Conservation (phyloP, 2,113 vertebrate genomes). For the Cairina moschata region DNA sequence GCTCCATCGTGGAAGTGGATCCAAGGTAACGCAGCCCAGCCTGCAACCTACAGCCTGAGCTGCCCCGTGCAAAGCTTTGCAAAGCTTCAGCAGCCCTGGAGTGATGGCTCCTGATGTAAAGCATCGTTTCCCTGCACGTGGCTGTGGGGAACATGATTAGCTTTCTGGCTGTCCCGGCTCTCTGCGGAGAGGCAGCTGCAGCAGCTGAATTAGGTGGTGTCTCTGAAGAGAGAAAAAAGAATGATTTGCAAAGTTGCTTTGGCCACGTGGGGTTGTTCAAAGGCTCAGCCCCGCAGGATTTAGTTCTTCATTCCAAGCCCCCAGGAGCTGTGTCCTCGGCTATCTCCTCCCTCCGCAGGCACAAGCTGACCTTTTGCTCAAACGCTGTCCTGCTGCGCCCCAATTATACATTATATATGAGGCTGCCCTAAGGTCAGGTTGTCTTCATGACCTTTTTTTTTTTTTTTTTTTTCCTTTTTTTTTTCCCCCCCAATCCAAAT, state of each 20-base stretch:
- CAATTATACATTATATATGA: not conserved
- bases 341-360: not conserved
- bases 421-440: not conserved
- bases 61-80: not conserved
- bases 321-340: not conserved
- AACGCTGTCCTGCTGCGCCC: rapidly evolving
- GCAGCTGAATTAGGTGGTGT: not conserved
- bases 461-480: rapidly evolving
- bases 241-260: not conserved
- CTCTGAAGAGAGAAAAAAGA: not conserved
- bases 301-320: not conserved
- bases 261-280: rapidly evolving
- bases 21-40: not conserved
- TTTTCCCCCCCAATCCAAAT: not conserved
- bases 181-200: not conserved
- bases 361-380: not conserved
- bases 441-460: rapidly evolving
- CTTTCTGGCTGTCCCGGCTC: not conserved
- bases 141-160: too few relatives aligned
- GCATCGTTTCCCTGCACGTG: not conserved
- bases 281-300: rapidly evolving
- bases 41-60: not conserved
- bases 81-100: not conserved
- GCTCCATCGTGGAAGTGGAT: not conserved
- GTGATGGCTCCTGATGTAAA: not conserved